Conservation (phyloP, 1,140 invertebrate species). For the Cataglyphis hispanica region DNA sequence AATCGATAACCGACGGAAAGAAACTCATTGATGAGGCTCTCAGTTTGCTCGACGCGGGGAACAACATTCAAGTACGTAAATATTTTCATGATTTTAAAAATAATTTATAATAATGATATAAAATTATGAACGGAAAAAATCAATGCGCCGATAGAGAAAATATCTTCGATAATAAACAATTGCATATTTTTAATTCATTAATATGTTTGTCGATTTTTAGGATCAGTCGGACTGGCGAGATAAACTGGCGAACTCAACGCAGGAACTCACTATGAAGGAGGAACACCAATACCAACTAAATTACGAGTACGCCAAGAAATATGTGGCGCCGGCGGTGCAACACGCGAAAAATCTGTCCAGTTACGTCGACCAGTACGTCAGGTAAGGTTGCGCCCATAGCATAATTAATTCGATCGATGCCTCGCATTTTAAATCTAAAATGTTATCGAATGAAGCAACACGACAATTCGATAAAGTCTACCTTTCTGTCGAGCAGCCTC, state of each 20-base stretch:
- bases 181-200: not conserved
- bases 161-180: not conserved
- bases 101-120: not conserved
- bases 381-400: conserved; percentile 79
- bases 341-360: conserved; percentile 89
- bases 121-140: not conserved
- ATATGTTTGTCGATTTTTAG: conserved; percentile 64
- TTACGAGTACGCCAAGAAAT: conserved; percentile 89
- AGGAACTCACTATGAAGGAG: conserved; percentile 87
- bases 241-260: conserved; percentile 81
- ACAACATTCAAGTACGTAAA: conserved; percentile 80
- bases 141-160: not conserved
- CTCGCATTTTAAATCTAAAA: not conserved
- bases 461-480: conserved; percentile 60
- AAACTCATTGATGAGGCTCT: conserved; percentile 78
- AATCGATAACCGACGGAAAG: conserved; percentile 76
- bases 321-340: conserved; percentile 89
- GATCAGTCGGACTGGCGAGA: conserved; percentile 79
- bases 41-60: conserved; percentile 80
- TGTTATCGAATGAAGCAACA: conserved; percentile 37
- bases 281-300: conserved; percentile 89
- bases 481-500: conserved; percentile 85
- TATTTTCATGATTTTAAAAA: not conserved
- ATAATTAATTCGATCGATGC: conserved; percentile 12
- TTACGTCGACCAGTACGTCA: conserved; percentile 89